phyloP scores from a whole-genome alignment of 2,888 invertebrate genomes.

The Tinea semifulvella region DNA sequence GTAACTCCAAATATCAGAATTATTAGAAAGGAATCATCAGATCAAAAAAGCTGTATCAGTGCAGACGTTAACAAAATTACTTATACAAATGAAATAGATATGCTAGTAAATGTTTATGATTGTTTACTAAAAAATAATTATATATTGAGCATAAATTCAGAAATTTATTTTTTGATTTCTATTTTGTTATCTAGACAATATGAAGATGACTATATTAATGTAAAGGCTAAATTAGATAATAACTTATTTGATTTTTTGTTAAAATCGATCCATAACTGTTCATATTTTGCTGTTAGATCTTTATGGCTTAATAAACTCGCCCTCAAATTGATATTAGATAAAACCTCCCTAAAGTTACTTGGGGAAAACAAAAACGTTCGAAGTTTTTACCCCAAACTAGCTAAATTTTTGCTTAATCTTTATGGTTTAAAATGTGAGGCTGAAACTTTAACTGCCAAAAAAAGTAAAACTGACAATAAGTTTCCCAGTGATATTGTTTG shows the following conservation, averaged over 20 bases:
- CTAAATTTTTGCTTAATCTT: constrained; percentile 45
- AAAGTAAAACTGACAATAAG: constrained; percentile 21
- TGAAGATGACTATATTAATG: constrained; percentile 35
- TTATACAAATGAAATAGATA: constrained; percentile 59
- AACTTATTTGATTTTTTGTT: constrained; percentile 37
- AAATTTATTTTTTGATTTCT: constrained; percentile 75
- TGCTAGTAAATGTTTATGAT: constrained; percentile 66
- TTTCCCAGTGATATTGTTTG: constrained; percentile 72
- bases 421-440: constrained; percentile 48
- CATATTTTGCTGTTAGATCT: constrained; percentile 78
- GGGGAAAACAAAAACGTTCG: constrained; percentile 73
- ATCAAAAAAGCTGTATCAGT: constrained; percentile 35
- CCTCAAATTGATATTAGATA: constrained; percentile 67
- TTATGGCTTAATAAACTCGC: constrained; percentile 67
- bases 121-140: constrained; percentile 67
- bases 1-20: constrained; percentile 41
- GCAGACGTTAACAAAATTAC: constrained; percentile 53
- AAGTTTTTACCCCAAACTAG: constrained; percentile 65
- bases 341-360: constrained; percentile 71
- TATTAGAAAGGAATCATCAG: constrained; percentile 33
- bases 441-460: constrained; percentile 24
- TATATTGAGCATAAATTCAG: constrained; percentile 71
- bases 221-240: constrained; percentile 22
- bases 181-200: constrained; percentile 65
- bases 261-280: constrained; percentile 71